Percentiles rank a stretch among this genome's conserved stretches.
These are phyloP conservation scores for Deroplatys truncata DNA, from an alignment of 2,888 invertebrate genomes.

Conservation along the genomic window DNA sequence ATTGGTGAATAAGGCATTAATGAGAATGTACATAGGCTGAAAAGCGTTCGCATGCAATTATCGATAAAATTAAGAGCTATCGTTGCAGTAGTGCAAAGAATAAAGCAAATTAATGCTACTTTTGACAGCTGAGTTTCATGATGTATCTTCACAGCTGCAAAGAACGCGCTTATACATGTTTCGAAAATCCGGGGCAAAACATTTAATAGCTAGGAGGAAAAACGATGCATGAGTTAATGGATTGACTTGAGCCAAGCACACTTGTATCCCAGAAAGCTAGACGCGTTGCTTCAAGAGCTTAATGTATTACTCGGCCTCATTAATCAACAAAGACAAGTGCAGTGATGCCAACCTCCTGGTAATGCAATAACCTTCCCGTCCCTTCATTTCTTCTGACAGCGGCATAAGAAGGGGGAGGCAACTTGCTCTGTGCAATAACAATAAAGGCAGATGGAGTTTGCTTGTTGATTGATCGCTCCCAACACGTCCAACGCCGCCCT, in stretches of 20 bases:
- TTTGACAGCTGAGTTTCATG: too few species aligned
- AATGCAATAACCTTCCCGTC: neutral
- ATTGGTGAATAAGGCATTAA: too few species aligned
- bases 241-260: neutral
- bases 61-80: too few species aligned
- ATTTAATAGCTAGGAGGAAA: neutral
- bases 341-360: neutral
- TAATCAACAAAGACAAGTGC: conserved; percentile 12
- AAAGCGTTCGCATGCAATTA: too few species aligned
- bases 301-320: neutral
- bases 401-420: neutral
- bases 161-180: neutral
- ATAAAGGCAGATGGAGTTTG: neutral
- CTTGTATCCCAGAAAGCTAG: neutral
- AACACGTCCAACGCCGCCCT: neutral
- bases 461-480: neutral
- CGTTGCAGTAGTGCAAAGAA: too few species aligned
- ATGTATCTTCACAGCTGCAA: neutral
- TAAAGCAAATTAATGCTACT: too few species aligned
- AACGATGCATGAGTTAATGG: neutral
- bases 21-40: too few species aligned
- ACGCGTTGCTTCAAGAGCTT: neutral
- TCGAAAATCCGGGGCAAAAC: neutral
- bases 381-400: neutral
- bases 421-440: neutral